Base-by-base conservation (phyloP, 2,797 vertebrate species). In the Smutsia temminckii region DNA sequence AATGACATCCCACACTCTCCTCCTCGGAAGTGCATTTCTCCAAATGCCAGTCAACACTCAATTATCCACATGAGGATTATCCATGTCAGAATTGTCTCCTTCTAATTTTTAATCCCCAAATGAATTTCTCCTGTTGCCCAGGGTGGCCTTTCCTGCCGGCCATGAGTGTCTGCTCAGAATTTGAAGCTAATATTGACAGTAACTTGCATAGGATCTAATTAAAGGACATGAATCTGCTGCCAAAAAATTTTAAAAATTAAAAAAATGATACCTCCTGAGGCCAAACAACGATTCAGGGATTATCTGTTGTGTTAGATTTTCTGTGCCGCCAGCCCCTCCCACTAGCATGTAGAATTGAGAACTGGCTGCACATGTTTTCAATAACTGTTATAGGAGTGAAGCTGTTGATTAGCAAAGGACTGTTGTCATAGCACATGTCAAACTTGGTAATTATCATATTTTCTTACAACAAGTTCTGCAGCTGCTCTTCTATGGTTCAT, bases 21-120 rank as follows among this genome's bases (percentile, higher is more conserved):
- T 95, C n/a, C 42, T 61, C 34, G 20, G 1, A 85, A 90, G 80
- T 77, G 25, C 51, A 71, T 74, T 91, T 97, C 88, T 86, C 27
- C 89, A 37, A 53, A 37, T 69, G 91, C 95, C 92, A 97, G 51
- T 96, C 96, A 96, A 89, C 89, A 96, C 91, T 86, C 86, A 95
- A 90, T 97, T 97, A 96, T 84, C 75, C 68, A 75, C 91, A 34
- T 20, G 49, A 96, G 88, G 89, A 97, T 98, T 97, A 97, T 57
- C 85, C 93, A 68, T 96, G 95, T 97, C 87, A 93, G 71, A 94
- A 89, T 79, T 97, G 95, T 96, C 86, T 97, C 75, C 75, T 96
- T 91, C 95, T 97, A 97, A 97, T 97, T 95, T 97, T 95, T 97
- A 97, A 97, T 97, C 95, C 91, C 84, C 94, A 96, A 85, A 95